Percentiles rank a stretch among this genome's conserved stretches.
phyloP scores from a whole-genome alignment of 2,113 vertebrate genomes.

The Halcyon senegalensis region DNA sequence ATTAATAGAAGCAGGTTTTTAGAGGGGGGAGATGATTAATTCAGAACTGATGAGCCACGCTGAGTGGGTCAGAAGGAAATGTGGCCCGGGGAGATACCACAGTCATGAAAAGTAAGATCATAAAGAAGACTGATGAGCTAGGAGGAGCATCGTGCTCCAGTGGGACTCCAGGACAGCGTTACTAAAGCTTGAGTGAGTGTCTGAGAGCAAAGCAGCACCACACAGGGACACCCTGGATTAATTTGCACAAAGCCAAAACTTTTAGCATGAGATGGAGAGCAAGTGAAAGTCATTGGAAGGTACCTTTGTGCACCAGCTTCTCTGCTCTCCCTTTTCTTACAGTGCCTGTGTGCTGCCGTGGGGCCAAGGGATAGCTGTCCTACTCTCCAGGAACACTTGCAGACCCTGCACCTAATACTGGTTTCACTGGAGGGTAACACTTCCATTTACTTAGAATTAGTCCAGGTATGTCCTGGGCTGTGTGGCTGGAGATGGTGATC shows the following conservation, averaged over 20 bases:
- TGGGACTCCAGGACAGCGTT: neutral
- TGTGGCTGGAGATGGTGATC: neutral
- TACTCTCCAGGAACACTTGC: neutral
- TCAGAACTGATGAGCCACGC: neutral
- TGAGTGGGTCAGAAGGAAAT: neutral
- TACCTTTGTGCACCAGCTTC: neutral
- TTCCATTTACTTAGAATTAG: neutral
- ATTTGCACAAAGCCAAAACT: neutral
- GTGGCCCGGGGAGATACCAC: neutral
- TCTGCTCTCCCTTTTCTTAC: neutral
- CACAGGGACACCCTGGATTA: neutral
- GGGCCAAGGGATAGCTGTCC: neutral
- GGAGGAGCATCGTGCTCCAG: neutral
- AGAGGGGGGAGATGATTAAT: neutral
- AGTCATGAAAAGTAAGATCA: neutral
- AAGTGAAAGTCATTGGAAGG: neutral
- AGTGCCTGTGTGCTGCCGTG: accelerated
- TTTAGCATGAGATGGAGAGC: neutral
- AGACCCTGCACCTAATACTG: neutral
- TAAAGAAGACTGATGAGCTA: neutral
- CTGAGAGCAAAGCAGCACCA: neutral
- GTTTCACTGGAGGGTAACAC: neutral
- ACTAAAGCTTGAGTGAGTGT: neutral
- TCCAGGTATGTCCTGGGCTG: neutral
- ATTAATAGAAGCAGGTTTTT: neutral